phyloP scores from a whole-genome alignment of 2,888 invertebrate species.

The Acleris sparsana region DNA sequence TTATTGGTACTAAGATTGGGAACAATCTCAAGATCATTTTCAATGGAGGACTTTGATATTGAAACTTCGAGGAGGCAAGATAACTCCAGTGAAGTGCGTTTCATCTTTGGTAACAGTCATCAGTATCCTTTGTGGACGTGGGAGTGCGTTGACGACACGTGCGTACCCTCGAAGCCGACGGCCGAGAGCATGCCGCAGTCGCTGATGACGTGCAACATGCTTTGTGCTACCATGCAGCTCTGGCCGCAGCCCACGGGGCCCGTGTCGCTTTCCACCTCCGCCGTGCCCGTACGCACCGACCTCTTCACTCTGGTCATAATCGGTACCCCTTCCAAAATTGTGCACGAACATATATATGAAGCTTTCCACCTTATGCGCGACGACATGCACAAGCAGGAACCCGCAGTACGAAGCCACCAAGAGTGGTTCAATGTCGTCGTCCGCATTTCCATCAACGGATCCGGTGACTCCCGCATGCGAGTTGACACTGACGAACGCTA shows the following conservation, averaged over 20 bases:
- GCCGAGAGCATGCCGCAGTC: slow-evolving; percentile 75
- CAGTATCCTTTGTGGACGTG: slow-evolving; percentile 87
- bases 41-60: slow-evolving; percentile 1
- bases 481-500: slow-evolving; percentile 89
- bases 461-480: slow-evolving; percentile 79
- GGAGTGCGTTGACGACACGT: slow-evolving; percentile 86
- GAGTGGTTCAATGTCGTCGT: slow-evolving; percentile 70
- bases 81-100: neutral
- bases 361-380: slow-evolving; percentile 76
- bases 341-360: slow-evolving; percentile 62
- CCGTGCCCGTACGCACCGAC: slow-evolving; percentile 83
- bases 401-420: slow-evolving; percentile 54
- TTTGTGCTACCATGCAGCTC: slow-evolving; percentile 87
- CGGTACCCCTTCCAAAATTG: slow-evolving; percentile 58
- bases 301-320: slow-evolving; percentile 74
- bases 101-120: slow-evolving; percentile 54
- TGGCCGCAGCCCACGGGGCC: slow-evolving; percentile 91
- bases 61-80: neutral
- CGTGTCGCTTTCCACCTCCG: slow-evolving; percentile 84
- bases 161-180: slow-evolving; percentile 79
- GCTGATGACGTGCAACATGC: slow-evolving; percentile 88
- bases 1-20: neutral
- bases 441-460: slow-evolving; percentile 72
- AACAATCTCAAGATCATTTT: neutral
- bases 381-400: slow-evolving; percentile 71